phyloP scores from a whole-genome alignment of 2,113 vertebrate genomes.

The Poicephalus meyeri region DNA sequence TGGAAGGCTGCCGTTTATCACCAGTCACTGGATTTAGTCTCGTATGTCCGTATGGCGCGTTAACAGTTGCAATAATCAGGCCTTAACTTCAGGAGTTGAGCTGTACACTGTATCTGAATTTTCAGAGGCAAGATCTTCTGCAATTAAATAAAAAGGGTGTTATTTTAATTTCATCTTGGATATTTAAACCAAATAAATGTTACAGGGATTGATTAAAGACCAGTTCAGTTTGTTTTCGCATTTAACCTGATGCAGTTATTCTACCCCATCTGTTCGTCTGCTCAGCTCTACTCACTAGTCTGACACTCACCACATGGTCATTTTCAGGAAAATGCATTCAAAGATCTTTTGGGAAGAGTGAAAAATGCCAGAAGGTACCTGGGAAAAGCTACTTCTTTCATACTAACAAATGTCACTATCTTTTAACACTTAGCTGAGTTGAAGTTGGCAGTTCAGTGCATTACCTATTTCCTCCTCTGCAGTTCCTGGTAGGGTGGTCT shows the following conservation, averaged over 20 bases:
- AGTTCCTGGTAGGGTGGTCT: constrained; percentile 74
- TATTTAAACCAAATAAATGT: background rate
- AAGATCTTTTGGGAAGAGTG: background rate
- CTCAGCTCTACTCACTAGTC: background rate
- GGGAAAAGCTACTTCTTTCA: background rate
- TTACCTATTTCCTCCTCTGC: constrained; percentile 78
- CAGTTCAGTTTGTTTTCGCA: background rate
- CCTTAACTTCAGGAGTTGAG: constrained; percentile 90
- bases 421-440: background rate
- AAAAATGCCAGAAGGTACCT: background rate
- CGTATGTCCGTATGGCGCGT: background rate
- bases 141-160: background rate
- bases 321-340: background rate
- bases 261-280: background rate
- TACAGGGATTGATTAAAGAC: background rate
- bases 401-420: background rate
- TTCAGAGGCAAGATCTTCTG: constrained; percentile 93
- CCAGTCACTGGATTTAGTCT: constrained; percentile 70
- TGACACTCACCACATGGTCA: background rate
- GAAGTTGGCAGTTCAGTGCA: background rate
- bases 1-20: constrained; percentile 65
- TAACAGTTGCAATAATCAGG: constrained; percentile 75
- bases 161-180: background rate
- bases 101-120: constrained; percentile 90
- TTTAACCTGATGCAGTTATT: background rate